Conservation (phyloP, 2,113 vertebrate species). For the zebrafish (Danio rerio) region GRCz12tu NC_133176.1:61863501-61864000, state of each 20-base stretch:
- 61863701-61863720: constrained; percentile 79
- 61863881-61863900: constrained; percentile 64
- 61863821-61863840: constrained; percentile 82
- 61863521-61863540: constrained; percentile 7
- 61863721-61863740: constrained; percentile 74
- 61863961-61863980: neutral
- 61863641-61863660: constrained; percentile 84
- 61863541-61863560: constrained; percentile 66
- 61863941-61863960: constrained; percentile 81
- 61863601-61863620: constrained; percentile 87
- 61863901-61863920: constrained; percentile 69
- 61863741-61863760: neutral
- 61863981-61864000: constrained; percentile 38
- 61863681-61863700: constrained; percentile 80
- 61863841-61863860: constrained; percentile 89
- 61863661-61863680: constrained; percentile 81
- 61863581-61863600: constrained; percentile 85
- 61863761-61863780: too few species aligned
- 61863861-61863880: constrained; percentile 78
- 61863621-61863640: constrained; percentile 85
- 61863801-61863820: constrained; percentile 63
- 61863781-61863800: neutral
- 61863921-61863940: constrained; percentile 72
- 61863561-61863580: constrained; percentile 80
- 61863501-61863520: too few species aligned